These are phyloP conservation scores for Hassar affinis DNA, from an alignment of 2,113 vertebrate genomes.

Conservation along the genomic window DNA sequence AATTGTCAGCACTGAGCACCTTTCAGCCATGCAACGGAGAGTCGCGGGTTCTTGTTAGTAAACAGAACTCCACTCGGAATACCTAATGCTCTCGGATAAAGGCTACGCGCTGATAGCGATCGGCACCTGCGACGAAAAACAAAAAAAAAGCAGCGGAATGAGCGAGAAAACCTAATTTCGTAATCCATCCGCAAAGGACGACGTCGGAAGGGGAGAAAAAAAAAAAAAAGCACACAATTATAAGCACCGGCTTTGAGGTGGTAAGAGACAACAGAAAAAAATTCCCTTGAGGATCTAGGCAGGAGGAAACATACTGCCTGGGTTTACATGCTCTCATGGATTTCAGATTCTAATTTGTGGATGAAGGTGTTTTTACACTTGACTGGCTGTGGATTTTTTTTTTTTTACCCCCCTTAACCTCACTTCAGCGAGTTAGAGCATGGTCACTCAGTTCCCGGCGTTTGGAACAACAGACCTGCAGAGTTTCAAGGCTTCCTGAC, in stretches of 20 bases:
- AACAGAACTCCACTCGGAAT: constrained; percentile 65
- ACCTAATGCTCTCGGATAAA: constrained; percentile 59
- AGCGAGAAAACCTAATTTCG: constrained; percentile 53
- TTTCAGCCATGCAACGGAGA: constrained; percentile 61
- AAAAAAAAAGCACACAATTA: constrained; percentile 45
- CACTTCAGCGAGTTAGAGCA: constrained; percentile 17
- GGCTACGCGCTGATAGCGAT: constrained; percentile 52
- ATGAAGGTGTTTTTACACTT: constrained; percentile 40
- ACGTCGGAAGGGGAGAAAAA: neutral
- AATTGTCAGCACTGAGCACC: constrained; percentile 70
- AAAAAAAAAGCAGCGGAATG: constrained; percentile 49
- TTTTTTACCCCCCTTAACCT: constrained; percentile 4
- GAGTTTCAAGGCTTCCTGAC: constrained; percentile 11
- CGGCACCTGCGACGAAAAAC: constrained; percentile 55
- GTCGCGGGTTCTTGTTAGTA: constrained; percentile 59
- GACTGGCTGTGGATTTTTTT: constrained; percentile 23
- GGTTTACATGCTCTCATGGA: constrained; percentile 47
- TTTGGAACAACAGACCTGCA: neutral
- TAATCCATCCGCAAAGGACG: constrained; percentile 50
- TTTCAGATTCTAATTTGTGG: constrained; percentile 56
- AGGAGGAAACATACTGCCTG: constrained; percentile 45
- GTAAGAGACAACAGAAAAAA: constrained; percentile 38
- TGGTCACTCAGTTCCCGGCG: neutral
- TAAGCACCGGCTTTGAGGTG: constrained; percentile 50
- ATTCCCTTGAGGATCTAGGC: constrained; percentile 45